Evolutionary conservation across 2,113 vertebrate genomes (phyloP).

Genomic region (Anseranas semipalmata): DNA sequence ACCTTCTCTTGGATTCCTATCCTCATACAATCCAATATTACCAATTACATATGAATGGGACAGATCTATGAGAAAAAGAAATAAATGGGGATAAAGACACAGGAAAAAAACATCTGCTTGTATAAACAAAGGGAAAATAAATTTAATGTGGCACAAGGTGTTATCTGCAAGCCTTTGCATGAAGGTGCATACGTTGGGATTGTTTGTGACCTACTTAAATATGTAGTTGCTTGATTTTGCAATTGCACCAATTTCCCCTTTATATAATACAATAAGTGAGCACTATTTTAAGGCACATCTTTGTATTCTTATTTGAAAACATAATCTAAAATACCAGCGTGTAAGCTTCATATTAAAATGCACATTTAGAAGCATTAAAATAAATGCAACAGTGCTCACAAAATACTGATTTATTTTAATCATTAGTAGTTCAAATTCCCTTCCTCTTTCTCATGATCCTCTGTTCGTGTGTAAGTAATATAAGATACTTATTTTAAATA

Average conservation of each 20-base stretch:
- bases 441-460: constrained; percentile 1
- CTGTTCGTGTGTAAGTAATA: neutral
- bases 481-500: constrained; percentile 17
- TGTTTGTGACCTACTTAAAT: constrained; percentile 6
- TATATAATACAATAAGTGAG: neutral
- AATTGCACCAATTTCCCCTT: neutral
- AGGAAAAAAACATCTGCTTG: neutral
- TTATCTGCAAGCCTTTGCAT: neutral
- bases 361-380: neutral
- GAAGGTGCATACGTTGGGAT: neutral
- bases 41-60: neutral
- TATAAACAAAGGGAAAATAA: neutral
- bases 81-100: too few relatives aligned
- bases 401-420: constrained; percentile 27
- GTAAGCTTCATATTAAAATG: neutral
- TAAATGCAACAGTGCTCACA: neutral
- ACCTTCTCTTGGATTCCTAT: neutral
- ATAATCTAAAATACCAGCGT: neutral
- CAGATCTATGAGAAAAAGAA: neutral
- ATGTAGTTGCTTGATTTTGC: neutral
- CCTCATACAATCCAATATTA: neutral
- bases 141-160: neutral
- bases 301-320: neutral
- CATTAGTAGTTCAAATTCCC: neutral
- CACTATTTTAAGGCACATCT: neutral